Percentiles rank a stretch among this genome's conserved stretches.
Conservation (phyloP, 2,888 invertebrate species). For the Drosophila helvetica region DNA sequence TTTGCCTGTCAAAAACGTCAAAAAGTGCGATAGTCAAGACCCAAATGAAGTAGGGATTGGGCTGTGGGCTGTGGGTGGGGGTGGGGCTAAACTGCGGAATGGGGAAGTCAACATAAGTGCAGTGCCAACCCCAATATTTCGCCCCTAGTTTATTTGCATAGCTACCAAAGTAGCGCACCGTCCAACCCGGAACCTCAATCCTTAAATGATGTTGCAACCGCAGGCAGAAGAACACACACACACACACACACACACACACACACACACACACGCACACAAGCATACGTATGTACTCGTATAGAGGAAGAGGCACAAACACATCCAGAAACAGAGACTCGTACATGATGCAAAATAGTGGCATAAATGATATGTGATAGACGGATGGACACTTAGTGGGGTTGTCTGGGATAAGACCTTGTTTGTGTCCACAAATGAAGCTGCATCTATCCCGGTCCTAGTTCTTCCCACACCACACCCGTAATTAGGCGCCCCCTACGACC, state of each 20-base stretch:
- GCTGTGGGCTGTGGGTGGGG: background rate
- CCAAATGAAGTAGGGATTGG: conserved; percentile 20
- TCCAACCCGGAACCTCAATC: conserved; percentile 5
- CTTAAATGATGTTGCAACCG: conserved; percentile 43
- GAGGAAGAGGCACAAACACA: conserved; percentile 9
- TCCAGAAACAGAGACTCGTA: conserved; percentile 4
- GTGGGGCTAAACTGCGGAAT: background rate
- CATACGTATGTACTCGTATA: no score
- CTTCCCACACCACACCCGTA: conserved; percentile 24
- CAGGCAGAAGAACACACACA: conserved; percentile 43
- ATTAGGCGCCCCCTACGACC: conserved; percentile 46
- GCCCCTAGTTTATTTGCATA: conserved; percentile 29
- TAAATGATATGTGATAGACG: conserved; percentile 69
- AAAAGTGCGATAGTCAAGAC: conserved; percentile 59
- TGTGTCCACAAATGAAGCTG: conserved; percentile 55
- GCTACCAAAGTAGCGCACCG: conserved; percentile 21
- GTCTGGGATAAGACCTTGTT: conserved; percentile 37
- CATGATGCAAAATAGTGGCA: conserved; percentile 43
- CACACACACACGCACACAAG: background rate
- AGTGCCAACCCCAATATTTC: conserved; percentile 14
- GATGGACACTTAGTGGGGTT: conserved; percentile 38
- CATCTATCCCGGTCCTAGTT: conserved; percentile 18
- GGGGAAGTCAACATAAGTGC: conserved; percentile 37
- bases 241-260: conserved; percentile 15
- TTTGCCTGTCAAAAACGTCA: conserved; percentile 67